Base-by-base conservation (phyloP, 2,797 vertebrate genomes). In the Craterocephalus amniculus region DNA sequence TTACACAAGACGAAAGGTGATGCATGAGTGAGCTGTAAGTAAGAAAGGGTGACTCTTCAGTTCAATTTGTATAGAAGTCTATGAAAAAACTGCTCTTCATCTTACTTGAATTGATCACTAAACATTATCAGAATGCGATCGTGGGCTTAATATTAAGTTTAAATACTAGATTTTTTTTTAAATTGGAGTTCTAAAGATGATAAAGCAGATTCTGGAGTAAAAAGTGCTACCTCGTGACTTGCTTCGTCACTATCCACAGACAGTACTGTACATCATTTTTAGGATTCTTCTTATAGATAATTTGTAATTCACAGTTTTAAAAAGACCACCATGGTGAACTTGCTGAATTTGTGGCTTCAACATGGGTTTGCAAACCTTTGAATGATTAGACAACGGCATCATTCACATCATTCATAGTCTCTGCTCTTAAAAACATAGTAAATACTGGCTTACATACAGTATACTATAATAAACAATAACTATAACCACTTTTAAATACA, bases 1-100 rank as follows among this genome's bases (percentile, higher is more conserved):
- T 48, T 72, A 66, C 49, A 56, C 5, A 1, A 3, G 2, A 34
- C 31, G 24, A 10, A 59, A 79, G 60, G 34, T 34, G 56, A 71
- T 60, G 54, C 24, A 35, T 26, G 48, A 43, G 22, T 24, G 34
- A 72, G 45, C 27, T 35, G 40, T 35, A 35, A 24, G 18, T 38
- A 70, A 70, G 67, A 83, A 31, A 58, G 32, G 36, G 69, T n/a
- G n/a, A n/a, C n/a, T n/a, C n/a, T n/a, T n/a, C n/a, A n/a, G n/a
- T 70, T 73, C 73, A 52, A 31, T 27, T 48, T 20, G 58, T 34
- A 12, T 5, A 40, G 3, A 29, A 52, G 48, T 51, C 4, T 12
- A 51, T 51, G 48, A 12, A 51, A 51, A 51, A 51, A 51, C 24
- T 24, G 24, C 22, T 45, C 18, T 45, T 45, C 40, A 18, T 36